Base-by-base conservation (phyloP, 1,140 invertebrate genomes). In the Phymorhynchus buccinoides region DNA sequence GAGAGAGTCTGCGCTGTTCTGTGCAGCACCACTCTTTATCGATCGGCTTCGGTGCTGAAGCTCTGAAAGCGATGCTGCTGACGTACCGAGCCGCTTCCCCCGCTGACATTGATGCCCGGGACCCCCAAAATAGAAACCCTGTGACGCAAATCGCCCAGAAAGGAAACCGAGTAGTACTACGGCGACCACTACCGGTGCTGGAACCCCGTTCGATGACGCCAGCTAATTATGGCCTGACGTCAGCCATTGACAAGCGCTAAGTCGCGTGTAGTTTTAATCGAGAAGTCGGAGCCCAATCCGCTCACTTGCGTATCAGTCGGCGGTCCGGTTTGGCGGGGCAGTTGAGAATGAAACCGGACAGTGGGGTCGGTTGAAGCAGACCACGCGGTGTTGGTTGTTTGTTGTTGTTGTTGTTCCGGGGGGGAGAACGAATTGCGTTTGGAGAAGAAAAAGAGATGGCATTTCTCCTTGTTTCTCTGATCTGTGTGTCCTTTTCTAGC, bases 191-290 rank as follows among this genome's bases (percentile, higher is more conserved):
- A n/a, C n/a, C n/a, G n/a, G n/a, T n/a, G n/a, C n/a, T n/a, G n/a
- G n/a, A n/a, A n/a, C n/a, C 41, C 37, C 66, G 35, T 32, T 71
- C 81, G 62, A 71, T 83, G 81, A 83, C 81, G 81, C n/a, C 52
- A 83, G 39, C 81, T 71, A 37, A 71, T 83, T 83, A 83, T 83
- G 62, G 12, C 22, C n/a, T 83, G 81, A 83, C 81, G 81, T 83
- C 81, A 83, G 48, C 30, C 32, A 83, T 83, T 73, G 44, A 44
- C 41, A 35, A 27, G 41, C 9, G 41, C 30, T 48, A 52, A 37
- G 30, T 41, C 62, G 79, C 32, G 35, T 62, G 62, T 83, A 83
- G 71, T 83, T 82, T 83, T 83, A 71, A 83, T 83, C 81, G 66
- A 30, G 56, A 62, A 66, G 35, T 32, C 68, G 62, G 66, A n/a